Conservation (phyloP, 1,140 invertebrate species). For the Cyclargus thomasi region DNA sequence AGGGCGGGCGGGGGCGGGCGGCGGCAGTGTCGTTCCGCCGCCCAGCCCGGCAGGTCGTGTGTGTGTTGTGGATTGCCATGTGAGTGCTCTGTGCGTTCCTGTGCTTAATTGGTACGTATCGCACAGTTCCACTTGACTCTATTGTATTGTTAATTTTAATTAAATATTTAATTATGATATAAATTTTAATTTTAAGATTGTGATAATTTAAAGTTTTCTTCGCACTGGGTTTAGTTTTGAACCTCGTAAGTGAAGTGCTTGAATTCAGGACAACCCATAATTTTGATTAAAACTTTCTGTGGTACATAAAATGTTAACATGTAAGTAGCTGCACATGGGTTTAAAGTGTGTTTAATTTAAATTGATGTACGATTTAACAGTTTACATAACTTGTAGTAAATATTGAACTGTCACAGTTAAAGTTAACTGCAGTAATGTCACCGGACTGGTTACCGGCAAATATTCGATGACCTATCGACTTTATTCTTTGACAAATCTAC, state of each 20-base stretch:
- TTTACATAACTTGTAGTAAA: not conserved
- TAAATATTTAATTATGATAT: not conserved
- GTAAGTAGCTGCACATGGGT: too few species aligned
- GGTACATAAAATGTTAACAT: not conserved
- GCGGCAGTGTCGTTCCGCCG: conserved; percentile 11
- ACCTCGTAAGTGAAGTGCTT: too few species aligned
- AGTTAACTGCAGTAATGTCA: too few species aligned
- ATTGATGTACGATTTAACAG: not conserved
- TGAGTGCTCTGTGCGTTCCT: conserved; percentile 5
- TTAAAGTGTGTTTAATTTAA: not conserved
- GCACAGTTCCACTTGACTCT: not conserved
- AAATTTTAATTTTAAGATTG: not conserved
- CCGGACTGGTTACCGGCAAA: too few species aligned
- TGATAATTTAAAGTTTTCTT: too few species aligned
- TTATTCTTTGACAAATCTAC: not conserved
- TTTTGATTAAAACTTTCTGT: not conserved
- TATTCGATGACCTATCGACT: not conserved
- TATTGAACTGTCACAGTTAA: not conserved
- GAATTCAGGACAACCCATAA: too few species aligned
- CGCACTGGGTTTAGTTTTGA: too few species aligned
- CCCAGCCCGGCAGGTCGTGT: not conserved
- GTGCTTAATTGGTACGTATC: not conserved
- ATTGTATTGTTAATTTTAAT: not conserved
- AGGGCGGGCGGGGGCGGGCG: not conserved
- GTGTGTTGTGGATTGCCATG: conserved; percentile 10